phyloP scores from a whole-genome alignment of 2,888 invertebrate genomes.

The Scaeva pyrastri region DNA sequence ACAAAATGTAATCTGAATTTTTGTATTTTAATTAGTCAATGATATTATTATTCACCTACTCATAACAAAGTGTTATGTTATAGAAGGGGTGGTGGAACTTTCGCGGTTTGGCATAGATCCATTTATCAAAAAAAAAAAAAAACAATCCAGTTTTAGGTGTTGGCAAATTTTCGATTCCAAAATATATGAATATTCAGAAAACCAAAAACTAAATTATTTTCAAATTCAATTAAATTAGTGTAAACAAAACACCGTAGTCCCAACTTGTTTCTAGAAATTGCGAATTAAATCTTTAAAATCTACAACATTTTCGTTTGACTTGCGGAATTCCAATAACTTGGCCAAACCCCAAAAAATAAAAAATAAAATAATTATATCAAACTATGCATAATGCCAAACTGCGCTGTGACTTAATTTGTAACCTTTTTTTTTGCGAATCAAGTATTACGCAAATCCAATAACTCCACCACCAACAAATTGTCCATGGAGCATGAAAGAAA shows the following conservation, averaged over 20 bases:
- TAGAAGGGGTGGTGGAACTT: too few relatives aligned
- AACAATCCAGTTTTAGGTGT: too few relatives aligned
- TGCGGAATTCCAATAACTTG: conserved; percentile 43
- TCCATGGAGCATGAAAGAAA: background rate
- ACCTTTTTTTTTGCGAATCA: conserved; percentile 11
- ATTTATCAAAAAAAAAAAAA: too few relatives aligned
- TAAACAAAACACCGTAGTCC: background rate
- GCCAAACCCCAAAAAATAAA: conserved; percentile 45
- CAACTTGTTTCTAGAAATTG: background rate
- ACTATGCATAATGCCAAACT: conserved; percentile 11
- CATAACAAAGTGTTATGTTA: too few relatives aligned
- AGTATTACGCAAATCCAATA: conserved; percentile 49
- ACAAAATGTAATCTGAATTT: too few relatives aligned
- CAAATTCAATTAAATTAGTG: too few relatives aligned
- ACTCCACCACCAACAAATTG: background rate
- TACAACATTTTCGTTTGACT: background rate
- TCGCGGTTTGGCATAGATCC: too few relatives aligned
- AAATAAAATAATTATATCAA: background rate
- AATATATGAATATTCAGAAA: too few relatives aligned
- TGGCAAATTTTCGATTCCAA: too few relatives aligned
- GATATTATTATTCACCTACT: too few relatives aligned
- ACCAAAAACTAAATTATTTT: too few relatives aligned
- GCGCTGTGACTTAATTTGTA: conserved; percentile 23
- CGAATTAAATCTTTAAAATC: background rate
- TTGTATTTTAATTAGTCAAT: too few relatives aligned